Conservation (phyloP, 2,888 invertebrate species). For the Vesta saturnalis region DNA sequence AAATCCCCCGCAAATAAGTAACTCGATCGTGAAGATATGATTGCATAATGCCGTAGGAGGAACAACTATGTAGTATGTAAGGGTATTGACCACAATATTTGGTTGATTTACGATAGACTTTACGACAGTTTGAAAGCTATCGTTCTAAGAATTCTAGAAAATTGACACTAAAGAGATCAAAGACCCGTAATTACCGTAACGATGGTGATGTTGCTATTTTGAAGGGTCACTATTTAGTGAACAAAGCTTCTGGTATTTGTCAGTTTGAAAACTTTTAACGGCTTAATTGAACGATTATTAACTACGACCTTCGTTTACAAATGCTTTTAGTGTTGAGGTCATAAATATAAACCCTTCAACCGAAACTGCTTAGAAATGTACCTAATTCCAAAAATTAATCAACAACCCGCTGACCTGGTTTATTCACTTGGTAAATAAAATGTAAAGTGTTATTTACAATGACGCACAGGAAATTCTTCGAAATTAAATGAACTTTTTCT, state of each 20-base stretch:
- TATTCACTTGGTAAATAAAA: too few relatives aligned
- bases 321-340: slow-evolving; percentile 67
- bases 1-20: slow-evolving; percentile 17
- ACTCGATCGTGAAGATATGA: slow-evolving; percentile 17
- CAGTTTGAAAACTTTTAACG: slow-evolving; percentile 24
- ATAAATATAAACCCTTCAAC: slow-evolving; percentile 58
- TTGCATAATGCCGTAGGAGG: slow-evolving; percentile 34
- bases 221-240: background rate
- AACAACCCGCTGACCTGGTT: too few relatives aligned
- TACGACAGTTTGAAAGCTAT: slow-evolving; percentile 18
- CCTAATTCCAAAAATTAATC: background rate
- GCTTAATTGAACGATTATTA: slow-evolving; percentile 63
- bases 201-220: slow-evolving; percentile 40
- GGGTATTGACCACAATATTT: slow-evolving; percentile 36
- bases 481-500: too few relatives aligned
- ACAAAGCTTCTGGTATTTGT: slow-evolving; percentile 12
- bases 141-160: slow-evolving; percentile 20
- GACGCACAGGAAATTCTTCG: slow-evolving; percentile 3
- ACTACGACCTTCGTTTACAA: slow-evolving; percentile 69
- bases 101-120: slow-evolving; percentile 45
- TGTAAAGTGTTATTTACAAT: background rate
- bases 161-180: slow-evolving; percentile 27
- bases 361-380: too few relatives aligned
- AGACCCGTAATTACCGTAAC: slow-evolving; percentile 53
- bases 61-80: slow-evolving; percentile 17